Evolutionary conservation across 1,140 invertebrate genomes (phyloP).

Genomic region (Battus philenor): DNA sequence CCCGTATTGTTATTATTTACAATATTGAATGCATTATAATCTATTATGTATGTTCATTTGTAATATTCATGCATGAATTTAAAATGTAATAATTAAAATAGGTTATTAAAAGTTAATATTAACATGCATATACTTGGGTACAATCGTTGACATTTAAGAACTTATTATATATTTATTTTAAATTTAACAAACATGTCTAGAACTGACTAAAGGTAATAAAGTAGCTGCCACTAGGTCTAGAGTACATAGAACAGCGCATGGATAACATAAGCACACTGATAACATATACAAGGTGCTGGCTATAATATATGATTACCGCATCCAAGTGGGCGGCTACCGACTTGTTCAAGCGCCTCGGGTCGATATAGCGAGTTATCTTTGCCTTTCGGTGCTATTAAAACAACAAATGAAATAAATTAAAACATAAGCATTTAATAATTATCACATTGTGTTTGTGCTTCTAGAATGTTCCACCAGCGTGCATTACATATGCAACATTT

Average conservation of each 20-base stretch:
- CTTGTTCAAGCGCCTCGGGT: slow-evolving; percentile 65
- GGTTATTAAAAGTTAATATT: background rate
- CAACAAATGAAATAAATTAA: slow-evolving; percentile 39
- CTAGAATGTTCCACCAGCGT: slow-evolving; percentile 40
- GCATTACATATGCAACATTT: slow-evolving; percentile 46
- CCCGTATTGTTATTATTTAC: no score
- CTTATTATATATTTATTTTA: no score
- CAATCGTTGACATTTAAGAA: background rate
- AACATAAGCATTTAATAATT: slow-evolving; percentile 13
- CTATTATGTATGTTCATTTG: no score
- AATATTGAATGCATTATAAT: no score
- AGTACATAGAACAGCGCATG: slow-evolving; percentile 14
- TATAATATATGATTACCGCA: slow-evolving; percentile 51
- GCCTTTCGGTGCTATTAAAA: slow-evolving; percentile 66
- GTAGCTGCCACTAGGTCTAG: slow-evolving; percentile 19
- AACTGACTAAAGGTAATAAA: no score
- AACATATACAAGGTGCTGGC: slow-evolving; percentile 47
- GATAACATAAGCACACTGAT: slow-evolving; percentile 19
- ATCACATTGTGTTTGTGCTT: slow-evolving; percentile 18
- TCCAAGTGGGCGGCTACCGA: slow-evolving; percentile 55
- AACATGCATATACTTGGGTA: background rate
- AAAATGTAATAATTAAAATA: no score
- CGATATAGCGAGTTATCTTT: slow-evolving; percentile 67
- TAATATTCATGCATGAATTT: no score
- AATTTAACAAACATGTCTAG: no score